phyloP scores from a whole-genome alignment of 2,113 vertebrate genomes.

The Polyodon spathula region DNA sequence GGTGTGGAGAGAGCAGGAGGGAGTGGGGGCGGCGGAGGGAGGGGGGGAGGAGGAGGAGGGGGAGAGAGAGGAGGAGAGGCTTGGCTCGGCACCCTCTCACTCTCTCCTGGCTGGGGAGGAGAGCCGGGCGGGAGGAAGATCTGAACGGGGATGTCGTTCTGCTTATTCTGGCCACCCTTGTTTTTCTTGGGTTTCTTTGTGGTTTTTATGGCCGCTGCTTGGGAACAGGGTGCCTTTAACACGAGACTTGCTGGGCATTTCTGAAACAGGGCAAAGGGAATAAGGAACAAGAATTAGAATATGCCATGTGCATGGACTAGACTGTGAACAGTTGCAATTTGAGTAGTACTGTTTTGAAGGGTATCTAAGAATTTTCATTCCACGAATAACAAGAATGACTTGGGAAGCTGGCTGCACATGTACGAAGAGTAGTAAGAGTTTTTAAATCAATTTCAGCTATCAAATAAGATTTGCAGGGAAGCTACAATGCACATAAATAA shows the following conservation, averaged over 20 bases:
- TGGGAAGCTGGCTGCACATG: no score
- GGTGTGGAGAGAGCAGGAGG: conserved; percentile 18
- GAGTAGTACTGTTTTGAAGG: no score
- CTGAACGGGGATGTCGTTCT: conserved; percentile 49
- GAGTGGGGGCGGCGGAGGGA: neutral
- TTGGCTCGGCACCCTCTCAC: neutral
- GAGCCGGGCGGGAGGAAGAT: conserved; percentile 33
- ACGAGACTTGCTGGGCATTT: conserved; percentile 59
- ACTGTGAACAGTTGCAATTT: no score
- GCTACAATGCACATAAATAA: no score
- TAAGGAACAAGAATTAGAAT: neutral
- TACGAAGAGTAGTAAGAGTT: no score
- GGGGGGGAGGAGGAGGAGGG: conserved; percentile 5
- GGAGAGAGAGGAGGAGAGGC: neutral
- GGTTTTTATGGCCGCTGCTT: conserved; percentile 12
- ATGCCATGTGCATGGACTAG: no score
- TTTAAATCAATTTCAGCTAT: no score
- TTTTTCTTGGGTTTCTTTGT: conserved; percentile 29
- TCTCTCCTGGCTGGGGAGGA: conserved; percentile 6
- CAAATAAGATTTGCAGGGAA: no score
- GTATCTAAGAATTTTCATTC: no score
- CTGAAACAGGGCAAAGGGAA: conserved; percentile 41
- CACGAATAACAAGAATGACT: no score
- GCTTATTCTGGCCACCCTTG: conserved; percentile 6
- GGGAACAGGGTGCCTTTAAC: conserved; percentile 51